Evolutionary conservation across 2,888 invertebrate genomes (phyloP).

Genomic region (Drosophila infuscata): DNA sequence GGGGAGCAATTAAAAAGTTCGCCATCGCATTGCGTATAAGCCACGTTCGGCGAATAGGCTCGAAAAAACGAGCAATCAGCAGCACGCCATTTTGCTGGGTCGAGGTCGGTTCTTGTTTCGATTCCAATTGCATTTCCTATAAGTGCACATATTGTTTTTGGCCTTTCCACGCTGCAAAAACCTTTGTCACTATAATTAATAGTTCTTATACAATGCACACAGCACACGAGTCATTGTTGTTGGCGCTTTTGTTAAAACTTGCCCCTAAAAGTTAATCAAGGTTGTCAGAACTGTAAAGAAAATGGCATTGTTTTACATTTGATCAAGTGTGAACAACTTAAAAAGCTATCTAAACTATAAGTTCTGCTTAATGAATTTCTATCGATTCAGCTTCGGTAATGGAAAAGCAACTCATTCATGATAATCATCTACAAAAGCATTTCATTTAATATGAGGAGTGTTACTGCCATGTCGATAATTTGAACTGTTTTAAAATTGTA

Average conservation of each 20-base stretch:
- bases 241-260: neutral
- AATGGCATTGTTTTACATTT: constrained; percentile 26
- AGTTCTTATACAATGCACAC: constrained; percentile 31
- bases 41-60: constrained; percentile 34
- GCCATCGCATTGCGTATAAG: constrained; percentile 66
- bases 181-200: constrained; percentile 47
- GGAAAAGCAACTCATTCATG: neutral
- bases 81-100: constrained; percentile 33
- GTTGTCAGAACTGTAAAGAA: constrained; percentile 21
- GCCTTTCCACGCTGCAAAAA: constrained; percentile 14
- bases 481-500: neutral
- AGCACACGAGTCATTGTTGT: neutral
- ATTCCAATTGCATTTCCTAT: constrained; percentile 54
- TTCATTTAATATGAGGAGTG: neutral
- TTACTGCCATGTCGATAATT: neutral
- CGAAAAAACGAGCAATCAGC: constrained; percentile 50
- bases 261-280: constrained; percentile 9
- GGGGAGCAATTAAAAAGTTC: constrained; percentile 73
- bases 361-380: neutral
- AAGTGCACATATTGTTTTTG: constrained; percentile 19
- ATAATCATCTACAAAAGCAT: neutral
- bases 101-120: constrained; percentile 46
- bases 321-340: constrained; percentile 2
- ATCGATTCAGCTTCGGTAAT: neutral
- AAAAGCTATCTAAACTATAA: constrained; percentile 5